Conservation (phyloP, 2,113 vertebrate species). For the pig (Sus scrofa) region T2T-Sscrofa CM000826.6:18516001-18516500, state of each 20-base stretch:
- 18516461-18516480: background rate
- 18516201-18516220: background rate
- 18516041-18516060: no score
- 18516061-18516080: background rate
- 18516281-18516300: background rate
- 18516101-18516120: background rate
- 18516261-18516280: background rate
- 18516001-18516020: background rate
- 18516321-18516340: background rate
- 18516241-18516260: background rate
- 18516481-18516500: background rate
- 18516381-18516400: background rate
- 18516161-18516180: background rate
- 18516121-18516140: background rate
- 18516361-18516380: background rate
- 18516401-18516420: background rate
- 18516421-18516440: background rate
- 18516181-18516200: background rate
- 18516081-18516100: background rate
- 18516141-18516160: conserved; percentile 18
- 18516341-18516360: background rate
- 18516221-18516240: background rate
- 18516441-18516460: background rate
- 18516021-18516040: background rate
- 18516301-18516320: background rate